These are phyloP conservation scores for Macroglossus sobrinus DNA, from an alignment of 2,113 vertebrate species.

Conservation along the genomic window DNA sequence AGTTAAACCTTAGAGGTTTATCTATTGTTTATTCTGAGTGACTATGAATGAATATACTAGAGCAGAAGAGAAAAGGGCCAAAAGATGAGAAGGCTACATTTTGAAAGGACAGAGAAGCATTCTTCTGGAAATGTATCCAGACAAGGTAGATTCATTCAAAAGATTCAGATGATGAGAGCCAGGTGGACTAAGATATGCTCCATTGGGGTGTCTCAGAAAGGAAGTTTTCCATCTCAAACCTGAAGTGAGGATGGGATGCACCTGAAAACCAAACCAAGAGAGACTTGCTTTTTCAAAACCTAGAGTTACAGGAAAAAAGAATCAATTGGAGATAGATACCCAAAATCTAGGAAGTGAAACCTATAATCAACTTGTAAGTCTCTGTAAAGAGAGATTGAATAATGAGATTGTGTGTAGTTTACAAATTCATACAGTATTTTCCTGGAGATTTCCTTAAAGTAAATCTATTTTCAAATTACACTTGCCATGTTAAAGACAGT, in stretches of 20 bases:
- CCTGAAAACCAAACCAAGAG: neutral
- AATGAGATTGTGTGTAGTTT: neutral
- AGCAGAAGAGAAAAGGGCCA: neutral
- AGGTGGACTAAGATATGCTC: neutral
- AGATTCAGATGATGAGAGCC: neutral
- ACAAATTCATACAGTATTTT: neutral
- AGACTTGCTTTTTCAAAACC: neutral
- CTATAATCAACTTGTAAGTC: neutral
- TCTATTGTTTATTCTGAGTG: neutral
- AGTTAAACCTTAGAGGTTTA: neutral
- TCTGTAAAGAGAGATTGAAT: neutral
- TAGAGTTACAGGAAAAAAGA: neutral
- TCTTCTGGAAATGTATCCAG: neutral
- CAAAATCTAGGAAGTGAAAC: neutral
- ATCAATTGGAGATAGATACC: neutral
- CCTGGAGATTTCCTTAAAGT: neutral
- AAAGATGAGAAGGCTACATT: neutral
- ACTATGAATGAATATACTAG: neutral
- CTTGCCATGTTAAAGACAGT: neutral
- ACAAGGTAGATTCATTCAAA: neutral
- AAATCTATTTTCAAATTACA: neutral
- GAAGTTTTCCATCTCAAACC: neutral
- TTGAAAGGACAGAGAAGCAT: neutral
- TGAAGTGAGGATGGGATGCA: neutral
- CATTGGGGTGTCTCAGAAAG: neutral